A percentile compares a stretch with the other conserved stretches of the same genome.
Conservation (phyloP, 1,140 invertebrate species). For the Philotrypesis tridentata region DNA sequence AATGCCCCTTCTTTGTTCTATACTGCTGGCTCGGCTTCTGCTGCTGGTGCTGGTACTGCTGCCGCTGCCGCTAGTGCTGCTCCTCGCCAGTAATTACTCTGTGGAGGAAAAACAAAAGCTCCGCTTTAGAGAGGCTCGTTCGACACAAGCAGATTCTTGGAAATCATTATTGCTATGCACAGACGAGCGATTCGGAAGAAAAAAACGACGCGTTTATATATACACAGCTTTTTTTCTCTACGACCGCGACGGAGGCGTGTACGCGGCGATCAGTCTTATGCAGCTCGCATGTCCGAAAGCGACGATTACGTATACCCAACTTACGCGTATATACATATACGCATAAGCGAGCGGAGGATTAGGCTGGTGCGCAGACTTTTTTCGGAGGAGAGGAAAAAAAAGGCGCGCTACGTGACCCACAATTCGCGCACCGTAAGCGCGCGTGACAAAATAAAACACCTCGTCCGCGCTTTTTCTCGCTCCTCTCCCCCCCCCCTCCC, state of each 20-base stretch:
- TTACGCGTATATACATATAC: no score
- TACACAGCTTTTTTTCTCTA: background rate
- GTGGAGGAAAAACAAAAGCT: conserved; percentile 40
- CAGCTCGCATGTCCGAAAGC: background rate
- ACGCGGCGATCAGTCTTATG: no score
- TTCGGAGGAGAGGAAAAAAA: background rate
- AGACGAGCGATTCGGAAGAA: conserved; percentile 14
- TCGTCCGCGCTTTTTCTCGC: conserved; percentile 37
- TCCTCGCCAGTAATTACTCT: conserved; percentile 23
- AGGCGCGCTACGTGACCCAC: conserved; percentile 25
- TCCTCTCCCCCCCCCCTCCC: no score
- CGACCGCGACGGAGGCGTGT: background rate
- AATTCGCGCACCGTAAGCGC: conserved; percentile 37
- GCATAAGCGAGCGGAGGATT: background rate
- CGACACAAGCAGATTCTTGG: background rate
- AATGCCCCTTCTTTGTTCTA: conserved; percentile 31
- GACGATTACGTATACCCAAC: no score
- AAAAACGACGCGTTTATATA: background rate
- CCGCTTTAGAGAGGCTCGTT: conserved; percentile 20
- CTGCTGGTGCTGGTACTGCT: background rate
- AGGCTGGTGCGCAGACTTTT: background rate
- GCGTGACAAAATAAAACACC: conserved; percentile 28
- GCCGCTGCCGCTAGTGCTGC: no score
- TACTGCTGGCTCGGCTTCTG: no score
- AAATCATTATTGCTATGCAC: conserved; percentile 33